These are phyloP conservation scores for Chaetophractus vellerosus DNA, from an alignment of 2,797 vertebrate species.

Conservation along the genomic window DNA sequence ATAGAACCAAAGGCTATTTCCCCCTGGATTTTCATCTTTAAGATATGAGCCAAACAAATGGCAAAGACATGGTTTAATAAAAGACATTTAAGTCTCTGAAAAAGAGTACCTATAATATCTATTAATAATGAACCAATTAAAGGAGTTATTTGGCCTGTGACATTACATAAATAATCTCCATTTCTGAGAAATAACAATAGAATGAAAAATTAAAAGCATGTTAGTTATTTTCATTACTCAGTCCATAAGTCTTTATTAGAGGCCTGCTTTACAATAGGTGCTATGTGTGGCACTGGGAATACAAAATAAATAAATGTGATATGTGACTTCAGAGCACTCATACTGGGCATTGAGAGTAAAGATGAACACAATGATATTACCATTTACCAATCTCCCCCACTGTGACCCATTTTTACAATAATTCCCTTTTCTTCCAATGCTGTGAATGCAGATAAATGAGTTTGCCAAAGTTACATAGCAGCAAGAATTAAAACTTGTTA, in stretches of 20 bases:
- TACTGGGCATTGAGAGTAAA: not conserved
- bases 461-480: constrained; percentile 10
- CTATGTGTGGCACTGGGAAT: not conserved
- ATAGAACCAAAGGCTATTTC: constrained; percentile 15
- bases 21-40: not conserved
- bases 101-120: not conserved
- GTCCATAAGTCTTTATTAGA: not conserved
- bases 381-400: not conserved
- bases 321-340: not conserved
- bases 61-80: not conserved
- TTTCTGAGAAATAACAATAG: constrained; percentile 26
- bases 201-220: constrained; percentile 11
- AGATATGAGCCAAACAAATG: not conserved
- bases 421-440: not conserved
- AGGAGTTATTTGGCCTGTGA: not conserved
- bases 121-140: constrained; percentile 31
- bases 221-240: constrained; percentile 15
- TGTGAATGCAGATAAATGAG: constrained; percentile 13
- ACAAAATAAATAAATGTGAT: not conserved
- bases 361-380: not conserved
- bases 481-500: constrained; percentile 70
- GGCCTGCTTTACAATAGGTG: not conserved
- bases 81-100: not conserved
- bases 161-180: not conserved
- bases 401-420: not conserved